Conservation (phyloP, 2,888 invertebrate genomes). For the Girardia tigrina region DNA sequence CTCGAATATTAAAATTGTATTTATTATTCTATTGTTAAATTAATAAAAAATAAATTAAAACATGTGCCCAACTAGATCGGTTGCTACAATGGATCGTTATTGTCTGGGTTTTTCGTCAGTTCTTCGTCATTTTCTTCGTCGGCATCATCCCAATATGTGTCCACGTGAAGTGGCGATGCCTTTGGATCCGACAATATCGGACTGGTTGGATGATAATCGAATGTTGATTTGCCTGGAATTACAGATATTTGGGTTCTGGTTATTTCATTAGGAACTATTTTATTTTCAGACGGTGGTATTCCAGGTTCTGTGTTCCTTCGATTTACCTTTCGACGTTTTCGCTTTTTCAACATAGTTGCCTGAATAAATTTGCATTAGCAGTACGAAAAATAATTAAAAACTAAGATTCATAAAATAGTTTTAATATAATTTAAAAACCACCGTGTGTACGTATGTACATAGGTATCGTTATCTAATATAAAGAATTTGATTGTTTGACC, state of each 20-base stretch:
- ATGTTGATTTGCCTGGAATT: constrained; percentile 15
- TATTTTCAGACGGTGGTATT: constrained; percentile 39
- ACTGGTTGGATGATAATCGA: constrained; percentile 11
- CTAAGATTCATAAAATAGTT: no score
- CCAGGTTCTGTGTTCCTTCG: constrained; percentile 61
- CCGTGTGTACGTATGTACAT: no score
- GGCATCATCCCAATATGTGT: constrained; percentile 9
- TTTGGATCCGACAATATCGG: constrained; percentile 12
- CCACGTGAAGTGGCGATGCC: constrained; percentile 12
- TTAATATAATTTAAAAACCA: no score
- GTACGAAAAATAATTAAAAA: no score
- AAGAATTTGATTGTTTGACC: no score
- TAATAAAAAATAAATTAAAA: constrained; percentile 1
- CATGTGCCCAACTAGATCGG: constrained; percentile 10
- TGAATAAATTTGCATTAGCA: no score
- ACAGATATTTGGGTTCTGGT: constrained; percentile 5
- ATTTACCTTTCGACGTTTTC: constrained; percentile 73
- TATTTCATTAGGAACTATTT: neutral
- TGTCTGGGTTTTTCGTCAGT: neutral
- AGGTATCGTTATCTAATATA: no score
- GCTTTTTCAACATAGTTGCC: constrained; percentile 99
- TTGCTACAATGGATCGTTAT: neutral
- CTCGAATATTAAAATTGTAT: no score
- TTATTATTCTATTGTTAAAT: constrained; percentile 8
- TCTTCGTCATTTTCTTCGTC: constrained; percentile 15